Base-by-base conservation (phyloP, 2,888 invertebrate species). In the Agrotis exclamationis region DNA sequence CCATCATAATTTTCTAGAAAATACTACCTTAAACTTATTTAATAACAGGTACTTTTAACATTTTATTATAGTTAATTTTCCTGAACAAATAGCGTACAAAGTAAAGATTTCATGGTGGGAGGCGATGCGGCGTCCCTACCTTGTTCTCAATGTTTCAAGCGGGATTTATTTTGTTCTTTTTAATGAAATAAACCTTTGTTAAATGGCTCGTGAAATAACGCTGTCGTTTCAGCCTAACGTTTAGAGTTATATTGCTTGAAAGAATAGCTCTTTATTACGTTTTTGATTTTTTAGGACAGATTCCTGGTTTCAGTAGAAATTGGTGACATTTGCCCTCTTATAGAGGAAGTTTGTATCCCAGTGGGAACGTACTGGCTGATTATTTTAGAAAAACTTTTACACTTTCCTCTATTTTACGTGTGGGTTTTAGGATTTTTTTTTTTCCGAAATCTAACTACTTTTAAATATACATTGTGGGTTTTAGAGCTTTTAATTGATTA, bases 101-200 rank as follows among this genome's bases (percentile, higher is more conserved):
- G 4, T 18, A 28, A 66, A 50, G 2, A 13, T 45, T 13, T 6
- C 4, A 1, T 0, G 1, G 54, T 33, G 11, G 66, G 48, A 54
- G 20, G 56, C 18, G 5, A 4, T 5, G 75, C 14, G 24, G 64
- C n/a, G 1, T 3, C 2, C 9, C 53, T 44, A 11, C 56, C 68
- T 24, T 14, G 58, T n/a, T 45, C 22, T 3, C 51, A 50, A 39
- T 58, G 57, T 64, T 62, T 59, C 48, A 63, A 13, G 24, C 1
- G 20, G 56, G 69, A 75, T 78, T 78, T 69, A 80, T 75, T 65
- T 28, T 69, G 33, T 62, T 65, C 63, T 48, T 57, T 74, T 80
- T 63, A 63, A 67, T 76, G 57, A 71, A 39, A 67, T 63, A 78
- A 80, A 59, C 51, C 14, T 16, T 6, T n/a, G 59, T 33, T 53